phyloP scores from a whole-genome alignment of 1,140 invertebrate genomes.

The Pomacea maculata region DNA sequence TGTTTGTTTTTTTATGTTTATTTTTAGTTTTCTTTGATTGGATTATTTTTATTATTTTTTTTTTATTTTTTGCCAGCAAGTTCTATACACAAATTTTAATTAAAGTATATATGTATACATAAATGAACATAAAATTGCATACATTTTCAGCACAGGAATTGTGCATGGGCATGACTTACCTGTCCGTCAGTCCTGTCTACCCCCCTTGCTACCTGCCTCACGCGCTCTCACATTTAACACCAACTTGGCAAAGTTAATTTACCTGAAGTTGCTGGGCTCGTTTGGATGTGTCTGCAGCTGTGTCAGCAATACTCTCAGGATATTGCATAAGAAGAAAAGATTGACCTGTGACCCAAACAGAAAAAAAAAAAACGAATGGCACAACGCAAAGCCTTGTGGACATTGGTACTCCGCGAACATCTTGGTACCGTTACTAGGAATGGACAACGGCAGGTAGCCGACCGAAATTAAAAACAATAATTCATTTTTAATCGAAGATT shows the following conservation, averaged over 20 bases:
- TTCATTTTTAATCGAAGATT: neutral
- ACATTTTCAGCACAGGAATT: too few species aligned
- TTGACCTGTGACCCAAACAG: slow-evolving; percentile 64
- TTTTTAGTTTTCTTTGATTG: too few species aligned
- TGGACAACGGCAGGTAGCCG: neutral
- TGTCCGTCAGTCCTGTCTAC: too few species aligned
- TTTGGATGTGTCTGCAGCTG: slow-evolving; percentile 69
- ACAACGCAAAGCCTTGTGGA: neutral
- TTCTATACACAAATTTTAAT: too few species aligned
- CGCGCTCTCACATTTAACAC: too few species aligned
- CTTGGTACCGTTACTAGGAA: neutral
- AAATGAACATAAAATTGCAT: too few species aligned
- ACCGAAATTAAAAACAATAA: neutral
- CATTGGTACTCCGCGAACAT: neutral
- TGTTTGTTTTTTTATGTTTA: too few species aligned
- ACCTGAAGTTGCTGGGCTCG: slow-evolving; percentile 72
- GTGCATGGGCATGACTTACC: too few species aligned
- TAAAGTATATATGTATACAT: too few species aligned
- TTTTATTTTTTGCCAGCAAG: too few species aligned
- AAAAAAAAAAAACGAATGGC: neutral
- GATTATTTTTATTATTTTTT: too few species aligned
- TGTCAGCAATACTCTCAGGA: slow-evolving; percentile 69
- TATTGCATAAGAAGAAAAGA: slow-evolving; percentile 68
- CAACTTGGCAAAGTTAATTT: neutral
- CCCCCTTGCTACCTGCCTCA: too few species aligned